These are phyloP conservation scores for Craseonycteris thonglongyai DNA, from an alignment of 2,113 vertebrate genomes.

Conservation along the genomic window DNA sequence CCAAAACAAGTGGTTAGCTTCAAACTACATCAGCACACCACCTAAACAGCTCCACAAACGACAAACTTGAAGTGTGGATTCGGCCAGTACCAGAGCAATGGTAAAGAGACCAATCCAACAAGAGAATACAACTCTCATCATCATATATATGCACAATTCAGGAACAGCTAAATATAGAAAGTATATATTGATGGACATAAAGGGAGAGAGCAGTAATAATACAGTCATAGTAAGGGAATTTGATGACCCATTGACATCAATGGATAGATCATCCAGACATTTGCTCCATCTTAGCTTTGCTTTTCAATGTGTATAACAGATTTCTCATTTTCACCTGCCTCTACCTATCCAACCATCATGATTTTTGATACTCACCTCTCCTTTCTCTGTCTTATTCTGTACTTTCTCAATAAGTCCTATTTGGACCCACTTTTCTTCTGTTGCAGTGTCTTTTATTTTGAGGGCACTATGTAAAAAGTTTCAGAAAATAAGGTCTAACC, in stretches of 20 bases:
- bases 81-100: no score
- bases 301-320: fast-evolving
- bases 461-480: not conserved
- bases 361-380: not conserved
- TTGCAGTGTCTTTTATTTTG: not conserved
- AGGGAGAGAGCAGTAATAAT: no score
- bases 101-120: no score
- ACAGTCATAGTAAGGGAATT: no score
- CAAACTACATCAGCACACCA: not conserved
- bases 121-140: no score
- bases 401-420: not conserved
- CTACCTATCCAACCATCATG: not conserved
- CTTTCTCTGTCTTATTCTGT: not conserved
- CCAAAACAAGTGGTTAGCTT: not conserved
- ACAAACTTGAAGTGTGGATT: no score
- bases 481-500: not conserved
- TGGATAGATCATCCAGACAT: no score
- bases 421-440: not conserved
- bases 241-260: no score
- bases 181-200: no score
- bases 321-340: not conserved
- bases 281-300: not conserved
- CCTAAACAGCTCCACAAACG: not conserved
- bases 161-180: no score
- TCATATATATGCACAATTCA: no score